Conservation (phyloP, 2,113 vertebrate species). For the Brachionichthys hirsutus region DNA sequence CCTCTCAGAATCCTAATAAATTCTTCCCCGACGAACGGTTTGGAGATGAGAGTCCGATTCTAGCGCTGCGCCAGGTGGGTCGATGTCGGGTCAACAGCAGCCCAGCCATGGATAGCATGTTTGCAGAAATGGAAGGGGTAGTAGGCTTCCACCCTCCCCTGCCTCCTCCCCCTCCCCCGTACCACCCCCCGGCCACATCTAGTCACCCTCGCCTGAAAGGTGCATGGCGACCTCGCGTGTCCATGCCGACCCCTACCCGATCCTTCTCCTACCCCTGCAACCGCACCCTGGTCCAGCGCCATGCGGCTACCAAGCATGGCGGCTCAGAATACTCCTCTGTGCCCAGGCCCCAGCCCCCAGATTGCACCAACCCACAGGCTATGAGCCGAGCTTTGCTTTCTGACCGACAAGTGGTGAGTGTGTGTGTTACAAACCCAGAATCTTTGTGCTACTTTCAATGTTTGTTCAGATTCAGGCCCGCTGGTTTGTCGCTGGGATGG, state of each 20-base stretch:
- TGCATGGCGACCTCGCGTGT: constrained; percentile 90
- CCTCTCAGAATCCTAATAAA: constrained; percentile 94
- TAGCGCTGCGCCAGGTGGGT: constrained; percentile 88
- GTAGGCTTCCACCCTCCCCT: constrained; percentile 93
- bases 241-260: constrained; percentile 89
- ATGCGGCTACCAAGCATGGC: constrained; percentile 79
- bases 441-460: constrained; percentile 8
- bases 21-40: constrained; percentile 98
- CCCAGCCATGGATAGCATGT: constrained; percentile 92
- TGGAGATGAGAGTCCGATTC: constrained; percentile 94
- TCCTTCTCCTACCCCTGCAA: constrained; percentile 97
- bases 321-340: constrained; percentile 83
- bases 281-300: constrained; percentile 87
- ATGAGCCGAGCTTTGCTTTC: constrained; percentile 80
- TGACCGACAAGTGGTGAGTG: constrained; percentile 88
- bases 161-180: constrained; percentile 93
- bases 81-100: constrained; percentile 94
- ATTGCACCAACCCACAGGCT: constrained; percentile 86
- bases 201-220: constrained; percentile 89
- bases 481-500: constrained; percentile 3
- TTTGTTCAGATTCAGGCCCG: constrained; percentile 15
- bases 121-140: constrained; percentile 93
- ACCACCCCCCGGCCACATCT: constrained; percentile 89
- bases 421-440: constrained; percentile 3
- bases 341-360: constrained; percentile 85